Base-by-base conservation (phyloP, 1,140 invertebrate species). In the Coenobita brevimanus region DNA sequence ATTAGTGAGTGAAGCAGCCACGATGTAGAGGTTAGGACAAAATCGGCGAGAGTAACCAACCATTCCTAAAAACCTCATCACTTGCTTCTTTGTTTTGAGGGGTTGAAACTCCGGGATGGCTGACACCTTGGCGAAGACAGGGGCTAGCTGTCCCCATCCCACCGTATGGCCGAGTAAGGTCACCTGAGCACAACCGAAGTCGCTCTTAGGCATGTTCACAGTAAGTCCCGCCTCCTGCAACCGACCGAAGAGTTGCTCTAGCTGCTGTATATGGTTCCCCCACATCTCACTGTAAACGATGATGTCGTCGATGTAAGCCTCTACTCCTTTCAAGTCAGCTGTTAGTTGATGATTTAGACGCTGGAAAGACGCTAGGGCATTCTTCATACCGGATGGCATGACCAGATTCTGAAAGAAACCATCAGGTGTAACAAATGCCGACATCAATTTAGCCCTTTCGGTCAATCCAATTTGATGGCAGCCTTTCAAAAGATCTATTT, bases 21-120 rank as follows among this genome's bases (percentile, higher is more conserved):
- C 75, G 6, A 3, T 8, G 21, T 36, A 27, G 50, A 50, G 27
- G 43, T 79, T 79, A 30, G 15, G 75, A 24, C 75, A 54, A 57
- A 79, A 79, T 21, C 50, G 13, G 24, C 75, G 75, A 54, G 43
- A 79, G 24, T 79, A 79, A 27, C 75, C 75, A 41, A n/a, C 15
- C 41, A 79, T 46, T 3, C 75, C 75, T 17, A 43, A 30, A 41
- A 17, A 79, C 21, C 75, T 79, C 75, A 79, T 79, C 8, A 79
- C 24, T 54, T 54, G 15, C 46, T 54, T 79, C 46, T 54, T 79
- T 36, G 21, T 57, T 50, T 3, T 54, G 8, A 24, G 43, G 3
- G 15, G 4, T n/a, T 13, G 43, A 57, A 10, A 79, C 24, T 79
- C 3, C 41, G 24, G 36, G 8, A 79, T 27, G 15, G 75, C 75